A percentile compares a stretch with the other conserved stretches of the same genome.
These are phyloP conservation scores for Prinia subflava DNA, from an alignment of 2,113 vertebrate species.

Conservation along the genomic window DNA sequence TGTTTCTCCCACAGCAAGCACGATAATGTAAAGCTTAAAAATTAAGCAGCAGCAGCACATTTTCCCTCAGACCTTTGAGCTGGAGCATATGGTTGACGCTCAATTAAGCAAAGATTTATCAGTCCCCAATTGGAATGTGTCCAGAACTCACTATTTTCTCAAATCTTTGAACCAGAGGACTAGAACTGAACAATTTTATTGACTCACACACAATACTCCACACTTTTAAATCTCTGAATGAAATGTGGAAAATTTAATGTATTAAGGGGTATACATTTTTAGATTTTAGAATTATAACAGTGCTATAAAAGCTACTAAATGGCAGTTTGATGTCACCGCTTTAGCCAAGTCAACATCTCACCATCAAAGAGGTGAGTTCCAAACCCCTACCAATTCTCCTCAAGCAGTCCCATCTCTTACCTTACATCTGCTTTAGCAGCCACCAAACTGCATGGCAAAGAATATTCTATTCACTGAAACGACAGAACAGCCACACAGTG, in stretches of 20 bases:
- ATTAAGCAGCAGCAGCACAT: neutral
- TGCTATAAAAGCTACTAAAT: neutral
- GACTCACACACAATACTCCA: neutral
- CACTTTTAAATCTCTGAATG: neutral
- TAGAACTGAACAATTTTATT: neutral
- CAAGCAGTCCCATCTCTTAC: neutral
- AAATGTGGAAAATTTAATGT: neutral
- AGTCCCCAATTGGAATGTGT: neutral
- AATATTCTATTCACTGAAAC: neutral
- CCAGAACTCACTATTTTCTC: neutral
- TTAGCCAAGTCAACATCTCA: neutral
- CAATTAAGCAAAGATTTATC: slow-evolving; percentile 41
- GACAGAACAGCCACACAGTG: neutral
- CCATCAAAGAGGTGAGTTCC: neutral
- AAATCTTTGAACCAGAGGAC: neutral
- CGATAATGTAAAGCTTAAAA: slow-evolving; percentile 18
- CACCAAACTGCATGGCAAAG: neutral
- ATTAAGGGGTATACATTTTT: neutral
- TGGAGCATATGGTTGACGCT: slow-evolving; percentile 7
- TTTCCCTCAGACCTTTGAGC: slow-evolving; percentile 47
- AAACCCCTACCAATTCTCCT: neutral
- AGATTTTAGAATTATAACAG: neutral
- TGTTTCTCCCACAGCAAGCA: neutral
- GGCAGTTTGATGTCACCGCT: neutral
- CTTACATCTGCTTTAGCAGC: neutral